Conservation (phyloP, 2,797 vertebrate species). For the Myiothlypis chrysogaster region DNA sequence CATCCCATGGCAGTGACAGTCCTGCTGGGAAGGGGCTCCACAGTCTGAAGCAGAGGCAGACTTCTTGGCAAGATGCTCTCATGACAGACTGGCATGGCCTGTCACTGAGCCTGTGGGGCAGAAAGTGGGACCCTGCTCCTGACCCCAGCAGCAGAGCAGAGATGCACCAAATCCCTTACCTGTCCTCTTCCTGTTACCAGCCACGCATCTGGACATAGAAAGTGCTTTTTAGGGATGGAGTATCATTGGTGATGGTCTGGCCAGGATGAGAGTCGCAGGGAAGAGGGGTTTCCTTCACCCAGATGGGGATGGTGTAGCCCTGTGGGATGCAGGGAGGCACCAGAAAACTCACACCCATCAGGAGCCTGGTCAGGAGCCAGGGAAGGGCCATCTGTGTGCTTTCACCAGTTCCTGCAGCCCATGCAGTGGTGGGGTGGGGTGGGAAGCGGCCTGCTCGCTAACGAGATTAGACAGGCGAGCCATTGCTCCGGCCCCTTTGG, state of each 20-base stretch:
- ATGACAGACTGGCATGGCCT: not conserved
- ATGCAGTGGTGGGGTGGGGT: not conserved
- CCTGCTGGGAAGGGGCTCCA: not conserved
- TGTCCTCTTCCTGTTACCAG: not conserved
- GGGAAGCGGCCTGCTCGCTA: not conserved
- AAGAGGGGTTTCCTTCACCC: not conserved
- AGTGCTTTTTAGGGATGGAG: not conserved
- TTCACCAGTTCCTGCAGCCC: not conserved
- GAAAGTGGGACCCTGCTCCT: not conserved
- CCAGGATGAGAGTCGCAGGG: not conserved
- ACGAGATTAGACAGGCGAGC: not conserved
- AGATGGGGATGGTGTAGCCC: not conserved
- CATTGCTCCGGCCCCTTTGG: not conserved
- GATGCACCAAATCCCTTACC: not conserved
- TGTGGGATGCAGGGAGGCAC: not conserved
- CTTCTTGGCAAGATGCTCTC: not conserved
- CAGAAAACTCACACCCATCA: not conserved
- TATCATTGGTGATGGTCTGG: not conserved
- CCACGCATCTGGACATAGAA: rapidly evolving
- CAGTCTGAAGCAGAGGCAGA: not conserved
- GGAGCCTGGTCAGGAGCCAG: not conserved
- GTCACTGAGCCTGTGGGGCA: not conserved
- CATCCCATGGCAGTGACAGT: not conserved
- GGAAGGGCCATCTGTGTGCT: not conserved
- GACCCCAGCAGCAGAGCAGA: not conserved